A percentile compares a stretch with the other conserved stretches of the same genome.
Evolutionary conservation across 2,888 invertebrate genomes (phyloP).

Genomic region (Hypena proboscidalis): DNA sequence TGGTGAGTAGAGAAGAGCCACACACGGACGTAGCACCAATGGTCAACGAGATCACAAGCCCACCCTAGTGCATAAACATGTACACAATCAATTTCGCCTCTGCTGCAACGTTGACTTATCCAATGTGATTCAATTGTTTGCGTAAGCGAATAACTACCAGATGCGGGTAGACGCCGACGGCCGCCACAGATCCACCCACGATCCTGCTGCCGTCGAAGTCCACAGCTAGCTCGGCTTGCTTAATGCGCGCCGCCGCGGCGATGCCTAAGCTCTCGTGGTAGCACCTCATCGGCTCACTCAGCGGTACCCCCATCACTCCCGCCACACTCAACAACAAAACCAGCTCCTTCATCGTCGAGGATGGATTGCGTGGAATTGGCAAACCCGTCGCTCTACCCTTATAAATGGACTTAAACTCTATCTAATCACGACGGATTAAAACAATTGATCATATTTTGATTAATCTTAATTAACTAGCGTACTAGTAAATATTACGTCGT

Average conservation of each 20-base stretch:
- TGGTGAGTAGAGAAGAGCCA: slow-evolving; percentile 48
- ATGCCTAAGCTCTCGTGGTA: slow-evolving; percentile 43
- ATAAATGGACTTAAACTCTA: background rate
- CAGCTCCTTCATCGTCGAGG: slow-evolving; percentile 21
- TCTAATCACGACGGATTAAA: slow-evolving; percentile 4
- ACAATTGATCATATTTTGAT: no score
- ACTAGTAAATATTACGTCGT: no score
- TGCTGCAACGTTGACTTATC: no score
- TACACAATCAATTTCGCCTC: background rate
- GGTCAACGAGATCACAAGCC: slow-evolving; percentile 47
- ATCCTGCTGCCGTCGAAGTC: slow-evolving; percentile 40
- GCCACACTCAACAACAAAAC: slow-evolving; percentile 9
- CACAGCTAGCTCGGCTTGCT: slow-evolving; percentile 27
- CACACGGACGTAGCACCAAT: slow-evolving; percentile 47
- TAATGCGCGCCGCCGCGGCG: slow-evolving; percentile 40
- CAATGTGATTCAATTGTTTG: background rate
- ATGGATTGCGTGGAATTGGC: background rate
- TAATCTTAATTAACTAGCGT: no score
- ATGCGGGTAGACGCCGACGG: slow-evolving; percentile 37
- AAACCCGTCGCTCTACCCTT: background rate
- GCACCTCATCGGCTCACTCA: slow-evolving; percentile 19
- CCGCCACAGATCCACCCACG: slow-evolving; percentile 25
- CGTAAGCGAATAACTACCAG: slow-evolving; percentile 14
- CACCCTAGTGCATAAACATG: slow-evolving; percentile 38
- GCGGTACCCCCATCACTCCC: slow-evolving; percentile 7